Conservation (phyloP, 2,797 vertebrate genomes). For the Lithobates pipiens region DNA sequence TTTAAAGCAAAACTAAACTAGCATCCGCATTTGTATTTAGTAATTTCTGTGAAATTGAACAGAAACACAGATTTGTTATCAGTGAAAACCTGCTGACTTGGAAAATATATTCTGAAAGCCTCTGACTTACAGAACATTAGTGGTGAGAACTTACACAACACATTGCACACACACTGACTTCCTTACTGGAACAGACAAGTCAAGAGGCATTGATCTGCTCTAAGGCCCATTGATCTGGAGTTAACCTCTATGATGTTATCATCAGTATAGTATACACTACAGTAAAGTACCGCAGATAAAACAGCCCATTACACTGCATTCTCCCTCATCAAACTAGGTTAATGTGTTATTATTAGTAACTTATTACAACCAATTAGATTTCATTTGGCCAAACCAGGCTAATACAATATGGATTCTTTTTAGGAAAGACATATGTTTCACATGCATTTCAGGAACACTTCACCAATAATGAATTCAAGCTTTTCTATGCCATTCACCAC, state of each 20-base stretch:
- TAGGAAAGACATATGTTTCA: too few species aligned
- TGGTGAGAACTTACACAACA: background rate
- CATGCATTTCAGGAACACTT: too few species aligned
- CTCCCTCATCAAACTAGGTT: slow-evolving; percentile 4
- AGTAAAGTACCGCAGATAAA: slow-evolving; percentile 4
- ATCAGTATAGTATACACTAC: slow-evolving; percentile 9
- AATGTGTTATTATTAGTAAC: background rate
- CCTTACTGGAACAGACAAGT: background rate
- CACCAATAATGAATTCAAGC: too few species aligned
- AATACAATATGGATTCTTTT: too few species aligned
- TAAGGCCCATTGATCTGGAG: slow-evolving; percentile 30
- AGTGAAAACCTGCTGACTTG: background rate
- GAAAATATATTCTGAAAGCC: slow-evolving; percentile 16
- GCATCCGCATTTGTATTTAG: background rate
- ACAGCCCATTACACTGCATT: background rate
- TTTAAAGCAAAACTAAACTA: background rate
- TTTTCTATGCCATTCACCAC: too few species aligned
- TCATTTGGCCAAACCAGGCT: too few species aligned
- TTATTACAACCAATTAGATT: too few species aligned
- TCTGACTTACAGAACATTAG: slow-evolving; percentile 20
- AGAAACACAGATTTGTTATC: slow-evolving; percentile 25
- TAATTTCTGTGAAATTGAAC: background rate
- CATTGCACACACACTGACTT: slow-evolving; percentile 8
- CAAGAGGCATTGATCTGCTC: slow-evolving; percentile 32
- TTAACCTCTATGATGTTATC: slow-evolving; percentile 27